Percentiles rank a stretch among this genome's conserved stretches.
Conservation (phyloP, 2,797 vertebrate genomes). For the Malurus leucopterus region DNA sequence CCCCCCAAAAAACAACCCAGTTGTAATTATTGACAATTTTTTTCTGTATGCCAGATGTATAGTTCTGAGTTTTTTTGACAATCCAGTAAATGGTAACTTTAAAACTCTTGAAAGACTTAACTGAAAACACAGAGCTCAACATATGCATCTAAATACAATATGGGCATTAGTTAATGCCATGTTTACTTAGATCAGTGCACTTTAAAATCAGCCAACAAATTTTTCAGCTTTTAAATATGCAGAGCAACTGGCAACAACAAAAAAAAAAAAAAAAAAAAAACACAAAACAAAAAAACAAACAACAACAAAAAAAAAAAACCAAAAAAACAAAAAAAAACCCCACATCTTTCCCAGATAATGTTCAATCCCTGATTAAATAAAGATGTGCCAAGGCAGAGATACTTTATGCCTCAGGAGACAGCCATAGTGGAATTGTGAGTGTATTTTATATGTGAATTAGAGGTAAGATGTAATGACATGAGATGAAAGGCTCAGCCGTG, state of each 20-base stretch:
- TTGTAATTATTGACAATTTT: not conserved
- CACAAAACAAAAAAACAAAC: not conserved
- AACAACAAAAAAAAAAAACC: not conserved
- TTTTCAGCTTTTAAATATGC: slow-evolving; percentile 3
- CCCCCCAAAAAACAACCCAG: too few relatives aligned
- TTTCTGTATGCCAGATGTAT: not conserved
- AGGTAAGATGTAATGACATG: slow-evolving; percentile 47
- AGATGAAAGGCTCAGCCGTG: not conserved
- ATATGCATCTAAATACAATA: not conserved
- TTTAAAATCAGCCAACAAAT: slow-evolving; percentile 3
- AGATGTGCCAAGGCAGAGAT: not conserved
- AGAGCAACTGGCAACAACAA: not conserved
- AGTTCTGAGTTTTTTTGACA: not conserved
- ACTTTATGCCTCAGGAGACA: slow-evolving; percentile 22
- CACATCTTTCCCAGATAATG: slow-evolving; percentile 1
- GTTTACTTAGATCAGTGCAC: slow-evolving; percentile 11
- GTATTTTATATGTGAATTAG: slow-evolving; percentile 53
- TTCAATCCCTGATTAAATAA: slow-evolving; percentile 43
- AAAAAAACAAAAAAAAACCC: not conserved
- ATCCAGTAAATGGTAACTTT: not conserved
- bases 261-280: not conserved
- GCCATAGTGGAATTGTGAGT: not conserved
- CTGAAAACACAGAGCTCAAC: not conserved
- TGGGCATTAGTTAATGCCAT: not conserved
- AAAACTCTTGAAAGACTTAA: not conserved